Base-by-base conservation (phyloP, 1,140 invertebrate species). In the Temnothorax curvispinosus region DNA sequence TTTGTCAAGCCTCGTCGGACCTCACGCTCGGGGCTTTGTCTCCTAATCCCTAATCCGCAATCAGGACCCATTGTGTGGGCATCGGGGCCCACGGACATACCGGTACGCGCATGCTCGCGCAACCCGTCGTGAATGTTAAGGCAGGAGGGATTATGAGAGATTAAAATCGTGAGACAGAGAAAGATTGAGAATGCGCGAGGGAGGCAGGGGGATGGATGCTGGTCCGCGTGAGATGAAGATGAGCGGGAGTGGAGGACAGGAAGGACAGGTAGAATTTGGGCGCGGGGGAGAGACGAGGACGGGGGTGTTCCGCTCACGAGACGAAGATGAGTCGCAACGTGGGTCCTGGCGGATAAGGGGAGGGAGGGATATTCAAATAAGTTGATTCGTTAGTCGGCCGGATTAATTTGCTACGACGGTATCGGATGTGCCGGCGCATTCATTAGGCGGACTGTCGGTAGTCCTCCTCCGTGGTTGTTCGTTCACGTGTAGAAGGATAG, bases 1-100 rank as follows among this genome's bases (percentile, higher is more conserved):
- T 90, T 90, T 85, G 89, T 85, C 75, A 88, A 87, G 77, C 60
- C 47, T 47, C 67, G 18, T 18, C 47, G 47, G 35, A 44, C 50
- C 75, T 74, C 67, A 32, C 56, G 76, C 15, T 62, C 35, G 67
- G 32, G 38, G 78, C 77, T 91, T 91, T 91, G 90, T 91, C 90
- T 91, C 86, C 77, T 91, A 91, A 91, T 91, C 90, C 90, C 85
- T 91, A 91, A 90, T 91, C 90, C 90, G 88, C 90, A 91, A 91
- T 91, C 90, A 91, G 88, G 78, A 69, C 44, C 90, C 82, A 91
- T 91, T 91, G 90, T 91, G 90, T 58, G 77, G 84, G 77, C 89
- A 87, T 82, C 64, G 60, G 60, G 52, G 89, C 60, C 56, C 62
- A 62, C 60, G 62, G 77, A 86, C 38, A 50, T 71, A 50, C 52